phyloP scores from a whole-genome alignment of 2,888 invertebrate species.

The Zhuqinia jingwanae region DNA sequence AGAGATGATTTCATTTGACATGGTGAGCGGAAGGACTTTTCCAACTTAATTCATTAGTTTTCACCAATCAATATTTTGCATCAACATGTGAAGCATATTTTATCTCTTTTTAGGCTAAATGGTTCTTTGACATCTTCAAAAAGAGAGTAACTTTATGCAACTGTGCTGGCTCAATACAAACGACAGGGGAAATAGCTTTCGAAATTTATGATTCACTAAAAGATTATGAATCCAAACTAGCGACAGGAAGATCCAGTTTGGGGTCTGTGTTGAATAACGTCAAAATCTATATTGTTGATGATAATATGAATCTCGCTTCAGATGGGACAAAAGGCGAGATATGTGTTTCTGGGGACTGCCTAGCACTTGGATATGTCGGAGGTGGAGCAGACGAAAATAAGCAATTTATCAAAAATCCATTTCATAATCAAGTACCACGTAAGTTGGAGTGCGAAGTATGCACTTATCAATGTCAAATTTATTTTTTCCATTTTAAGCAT shows the following conservation, averaged over 20 bases:
- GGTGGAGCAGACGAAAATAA: slow-evolving; percentile 10
- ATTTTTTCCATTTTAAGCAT: not conserved
- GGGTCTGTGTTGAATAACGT: slow-evolving; percentile 91
- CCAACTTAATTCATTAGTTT: too few relatives aligned
- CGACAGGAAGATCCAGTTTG: slow-evolving; percentile 88
- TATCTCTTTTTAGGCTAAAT: too few relatives aligned
- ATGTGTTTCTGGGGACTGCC: slow-evolving; percentile 89
- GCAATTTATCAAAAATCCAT: slow-evolving; percentile 54
- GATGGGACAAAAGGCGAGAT: slow-evolving; percentile 86
- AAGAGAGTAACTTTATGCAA: slow-evolving; percentile 88
- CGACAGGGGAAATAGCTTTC: slow-evolving; percentile 95
- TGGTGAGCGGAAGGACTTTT: too few relatives aligned
- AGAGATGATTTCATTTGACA: slow-evolving; percentile 8
- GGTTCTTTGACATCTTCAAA: slow-evolving; percentile 88
- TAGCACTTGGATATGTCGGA: slow-evolving; percentile 89
- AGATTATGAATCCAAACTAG: slow-evolving; percentile 82
- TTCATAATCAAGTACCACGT: not conserved
- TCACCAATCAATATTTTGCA: too few relatives aligned
- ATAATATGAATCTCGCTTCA: slow-evolving; percentile 85
- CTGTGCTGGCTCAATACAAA: slow-evolving; percentile 95
- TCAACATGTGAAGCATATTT: too few relatives aligned
- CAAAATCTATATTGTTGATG: slow-evolving; percentile 89
- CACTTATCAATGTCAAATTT: not conserved
- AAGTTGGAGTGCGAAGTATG: too few relatives aligned
- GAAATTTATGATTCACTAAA: slow-evolving; percentile 85